Evolutionary conservation across 2,797 vertebrate genomes (phyloP).

Genomic region (Galago senegalensis): DNA sequence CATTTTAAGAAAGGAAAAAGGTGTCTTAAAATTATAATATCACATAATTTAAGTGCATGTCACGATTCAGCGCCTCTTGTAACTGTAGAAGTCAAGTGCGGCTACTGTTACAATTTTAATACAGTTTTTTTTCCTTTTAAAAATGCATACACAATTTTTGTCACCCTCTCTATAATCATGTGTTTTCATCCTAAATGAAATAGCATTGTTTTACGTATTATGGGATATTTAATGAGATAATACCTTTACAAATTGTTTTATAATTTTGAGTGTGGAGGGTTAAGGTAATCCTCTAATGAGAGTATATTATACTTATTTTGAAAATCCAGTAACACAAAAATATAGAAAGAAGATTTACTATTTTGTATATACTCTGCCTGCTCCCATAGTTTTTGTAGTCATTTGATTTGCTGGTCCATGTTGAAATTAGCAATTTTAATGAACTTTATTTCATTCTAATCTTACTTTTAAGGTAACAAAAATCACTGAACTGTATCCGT

Average conservation of each 20-base stretch:
- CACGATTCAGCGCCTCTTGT: too few relatives aligned
- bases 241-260: constrained; percentile 11
- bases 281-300: neutral
- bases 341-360: neutral
- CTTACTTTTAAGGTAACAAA: neutral
- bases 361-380: neutral
- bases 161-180: neutral
- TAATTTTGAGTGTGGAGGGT: neutral
- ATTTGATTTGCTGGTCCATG: neutral
- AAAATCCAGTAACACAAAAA: constrained; percentile 37
- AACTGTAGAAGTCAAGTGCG: too few relatives aligned
- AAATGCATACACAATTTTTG: too few relatives aligned
- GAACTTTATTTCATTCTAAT: constrained; percentile 10
- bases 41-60: too few relatives aligned
- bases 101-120: too few relatives aligned
- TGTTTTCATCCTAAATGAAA: neutral
- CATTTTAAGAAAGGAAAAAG: too few relatives aligned
- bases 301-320: neutral
- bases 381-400: neutral
- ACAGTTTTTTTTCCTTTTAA: too few relatives aligned
- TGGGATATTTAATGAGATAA: neutral
- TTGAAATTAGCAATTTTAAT: constrained; percentile 22
- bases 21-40: too few relatives aligned
- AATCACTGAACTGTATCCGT: neutral
- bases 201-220: neutral